Percentiles rank a stretch among this genome's conserved stretches.
phyloP scores from a whole-genome alignment of 2,797 vertebrate species.

The Aulostomus chinensis region DNA sequence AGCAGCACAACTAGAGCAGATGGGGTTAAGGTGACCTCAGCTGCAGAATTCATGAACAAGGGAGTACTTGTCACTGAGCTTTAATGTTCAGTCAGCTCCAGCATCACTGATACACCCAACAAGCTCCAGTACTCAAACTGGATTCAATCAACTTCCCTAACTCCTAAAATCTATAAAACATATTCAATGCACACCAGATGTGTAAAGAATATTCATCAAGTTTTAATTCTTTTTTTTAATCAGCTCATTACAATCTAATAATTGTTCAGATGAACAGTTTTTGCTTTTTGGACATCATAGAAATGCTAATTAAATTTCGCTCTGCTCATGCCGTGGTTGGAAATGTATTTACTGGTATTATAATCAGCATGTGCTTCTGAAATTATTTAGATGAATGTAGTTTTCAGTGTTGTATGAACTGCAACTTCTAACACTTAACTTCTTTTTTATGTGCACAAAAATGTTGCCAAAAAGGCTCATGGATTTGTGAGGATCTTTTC shows the following conservation, averaged over 20 bases:
- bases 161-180: no score
- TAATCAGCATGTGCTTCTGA: background rate
- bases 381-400: background rate
- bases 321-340: constrained; percentile 16
- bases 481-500: background rate
- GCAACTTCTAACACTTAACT: no score
- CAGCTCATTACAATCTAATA: constrained; percentile 8
- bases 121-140: background rate
- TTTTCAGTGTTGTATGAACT: no score
- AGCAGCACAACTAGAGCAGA: constrained; percentile 22
- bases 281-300: background rate
- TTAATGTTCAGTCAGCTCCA: background rate
- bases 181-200: no score
- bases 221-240: constrained; percentile 19
- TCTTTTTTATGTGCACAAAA: no score
- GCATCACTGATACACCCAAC: background rate
- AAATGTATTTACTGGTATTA: constrained; percentile 1
- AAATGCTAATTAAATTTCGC: background rate
- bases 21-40: constrained; percentile 25
- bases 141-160: no score
- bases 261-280: constrained; percentile 1
- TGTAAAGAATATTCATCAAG: background rate
- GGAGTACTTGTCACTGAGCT: constrained; percentile 3
- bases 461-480: background rate
- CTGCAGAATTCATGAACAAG: background rate